Evolutionary conservation across 2,797 vertebrate species (phyloP).

Genomic region (Bradypodion ventrale): DNA sequence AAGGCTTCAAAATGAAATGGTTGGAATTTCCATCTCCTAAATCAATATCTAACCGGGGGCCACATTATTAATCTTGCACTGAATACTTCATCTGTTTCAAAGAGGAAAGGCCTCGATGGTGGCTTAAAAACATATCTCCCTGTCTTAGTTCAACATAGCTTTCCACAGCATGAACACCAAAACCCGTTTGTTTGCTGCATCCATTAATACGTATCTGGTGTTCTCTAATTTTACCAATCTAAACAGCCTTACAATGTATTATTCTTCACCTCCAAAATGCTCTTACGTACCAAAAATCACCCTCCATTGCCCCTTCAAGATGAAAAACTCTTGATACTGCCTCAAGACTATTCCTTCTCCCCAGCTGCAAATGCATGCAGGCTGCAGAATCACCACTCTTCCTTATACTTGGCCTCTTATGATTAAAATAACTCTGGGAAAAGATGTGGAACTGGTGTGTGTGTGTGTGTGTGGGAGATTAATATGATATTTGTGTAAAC

Average conservation of each 20-base stretch:
- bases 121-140: not conserved
- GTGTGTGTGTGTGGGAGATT: too few species aligned
- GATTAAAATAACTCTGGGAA: not conserved
- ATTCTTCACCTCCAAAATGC: not conserved
- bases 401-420: not conserved
- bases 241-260: not conserved
- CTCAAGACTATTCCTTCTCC: not conserved
- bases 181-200: not conserved
- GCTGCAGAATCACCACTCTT: not conserved
- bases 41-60: not conserved
- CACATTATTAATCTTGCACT: not conserved
- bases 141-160: not conserved
- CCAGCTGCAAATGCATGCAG: not conserved
- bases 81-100: not conserved
- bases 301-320: not conserved
- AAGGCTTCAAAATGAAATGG: not conserved
- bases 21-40: not conserved
- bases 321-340: not conserved
- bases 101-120: not conserved
- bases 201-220: not conserved
- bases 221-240: too few species aligned
- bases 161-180: not conserved
- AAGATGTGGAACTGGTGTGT: not conserved
- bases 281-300: not conserved
- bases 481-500: not conserved